Evolutionary conservation across 2,797 vertebrate species (phyloP), one percentile per base, ranked within the genome.

Genomic region (Tapera naevia): DNA sequence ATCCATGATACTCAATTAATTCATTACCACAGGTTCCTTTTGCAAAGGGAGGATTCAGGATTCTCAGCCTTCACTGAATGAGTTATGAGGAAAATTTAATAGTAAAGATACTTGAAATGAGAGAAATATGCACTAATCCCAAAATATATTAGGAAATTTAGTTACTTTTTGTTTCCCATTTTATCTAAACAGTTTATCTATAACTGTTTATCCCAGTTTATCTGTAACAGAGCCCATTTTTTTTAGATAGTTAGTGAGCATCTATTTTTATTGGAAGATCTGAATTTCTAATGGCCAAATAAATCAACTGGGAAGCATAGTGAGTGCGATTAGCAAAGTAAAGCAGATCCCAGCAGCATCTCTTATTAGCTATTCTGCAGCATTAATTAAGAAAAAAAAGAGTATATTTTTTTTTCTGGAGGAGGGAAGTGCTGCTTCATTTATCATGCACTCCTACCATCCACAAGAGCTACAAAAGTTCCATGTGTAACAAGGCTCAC

Each of bases 321-420:
- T 35, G 15, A 71, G 37, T 51, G 23, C 78, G 69, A 90, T 83
- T 57, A 91, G 24, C 46, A 79, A 71, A 83, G 58, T 76, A 78
- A 95, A 87, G 48, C 51, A 89, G 58, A 72, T 83, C 80, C 60
- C 71, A 85, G 19, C 62, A 74, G 19, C 50, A 71, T 45, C 73
- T 91, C 30, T 89, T 66, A 35, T 25, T 78, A 92, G 41, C 51
- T 80, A 18, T 72, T 93, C 33, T 75, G 53, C 69, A 80, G 37
- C 12, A 67, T 82, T 91, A 91, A 96, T 95, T 95, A 86, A 84
- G 64, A 84, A 81, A 86, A 90, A n/a, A 62, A 67, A 67, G 39
- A 80, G 51, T 89, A 64, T 81, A 60, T 88, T 66, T 88, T 66
- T 86, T 91, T 87, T 94, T 93, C 75, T 81, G 76, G 91, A 53